These are phyloP conservation scores for Ptychadena robeensis DNA, from an alignment of 2,797 vertebrate species.

Conservation along the genomic window DNA sequence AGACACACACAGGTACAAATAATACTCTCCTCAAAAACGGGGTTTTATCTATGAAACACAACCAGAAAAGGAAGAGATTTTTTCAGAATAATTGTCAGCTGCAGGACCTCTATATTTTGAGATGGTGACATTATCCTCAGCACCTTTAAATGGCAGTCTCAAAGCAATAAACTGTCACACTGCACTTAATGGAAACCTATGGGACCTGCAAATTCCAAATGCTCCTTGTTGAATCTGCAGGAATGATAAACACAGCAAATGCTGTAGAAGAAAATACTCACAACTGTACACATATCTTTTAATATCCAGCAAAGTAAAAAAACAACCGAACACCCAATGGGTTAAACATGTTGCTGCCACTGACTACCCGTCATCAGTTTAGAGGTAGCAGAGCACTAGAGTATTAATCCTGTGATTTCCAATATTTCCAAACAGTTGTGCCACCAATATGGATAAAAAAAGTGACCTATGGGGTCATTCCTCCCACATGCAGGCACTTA, in stretches of 20 bases:
- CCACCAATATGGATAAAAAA: constrained; percentile 26
- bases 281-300: neutral
- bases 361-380: neutral
- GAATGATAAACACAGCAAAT: neutral
- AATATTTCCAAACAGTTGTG: constrained; percentile 14
- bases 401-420: constrained; percentile 6
- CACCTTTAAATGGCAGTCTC: constrained; percentile 40
- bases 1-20: too few species aligned
- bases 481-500: constrained; percentile 11
- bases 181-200: constrained; percentile 11
- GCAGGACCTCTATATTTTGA: constrained; percentile 9
- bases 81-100: neutral
- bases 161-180: constrained; percentile 20
- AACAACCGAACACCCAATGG: neutral
- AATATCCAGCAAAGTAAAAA: neutral
- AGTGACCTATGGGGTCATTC: constrained; percentile 21
- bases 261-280: neutral
- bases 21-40: too few species aligned
- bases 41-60: too few species aligned
- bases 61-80: neutral
- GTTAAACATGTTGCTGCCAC: constrained; percentile 10
- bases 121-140: constrained; percentile 15
- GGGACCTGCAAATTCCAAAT: constrained; percentile 2
- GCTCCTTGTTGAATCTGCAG: constrained; percentile 4
- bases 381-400: neutral